phyloP scores from a whole-genome alignment of 2,797 vertebrate species.

The Apogon hyalosoma region DNA sequence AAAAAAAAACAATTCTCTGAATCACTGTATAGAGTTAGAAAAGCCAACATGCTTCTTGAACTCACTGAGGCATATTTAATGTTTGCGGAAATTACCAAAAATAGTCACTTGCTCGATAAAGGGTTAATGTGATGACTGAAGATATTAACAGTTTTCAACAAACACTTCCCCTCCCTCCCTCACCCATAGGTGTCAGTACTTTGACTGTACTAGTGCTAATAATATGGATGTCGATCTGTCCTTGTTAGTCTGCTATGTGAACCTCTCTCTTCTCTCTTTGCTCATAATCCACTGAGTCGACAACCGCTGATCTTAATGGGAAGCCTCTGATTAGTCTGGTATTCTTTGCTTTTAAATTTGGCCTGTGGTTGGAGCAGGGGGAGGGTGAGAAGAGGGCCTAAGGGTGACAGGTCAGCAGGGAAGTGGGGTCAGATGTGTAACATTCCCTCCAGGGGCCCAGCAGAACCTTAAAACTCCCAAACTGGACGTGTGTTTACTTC shows the following conservation, averaged over 20 bases:
- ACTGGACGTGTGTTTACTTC: constrained; percentile 35
- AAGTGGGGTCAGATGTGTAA: constrained; percentile 59
- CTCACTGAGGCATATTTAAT: no score
- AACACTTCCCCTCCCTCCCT: background rate
- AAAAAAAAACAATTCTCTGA: no score
- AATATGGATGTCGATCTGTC: constrained; percentile 20
- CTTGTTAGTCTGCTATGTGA: constrained; percentile 22
- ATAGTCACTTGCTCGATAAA: no score
- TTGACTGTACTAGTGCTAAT: constrained; percentile 13
- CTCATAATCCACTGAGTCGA: constrained; percentile 12
- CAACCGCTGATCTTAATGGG: constrained; percentile 13
- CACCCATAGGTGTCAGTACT: constrained; percentile 8
- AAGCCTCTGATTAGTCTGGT: constrained; percentile 7
- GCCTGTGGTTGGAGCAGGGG: background rate
- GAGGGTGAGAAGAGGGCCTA: constrained; percentile 10
- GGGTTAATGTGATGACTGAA: background rate
- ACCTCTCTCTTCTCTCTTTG: constrained; percentile 30
- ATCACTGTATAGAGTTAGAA: no score
- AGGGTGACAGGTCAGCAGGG: constrained; percentile 20
- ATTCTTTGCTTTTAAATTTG: constrained; percentile 30
- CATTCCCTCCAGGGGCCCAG: constrained; percentile 57
- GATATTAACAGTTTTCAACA: background rate
- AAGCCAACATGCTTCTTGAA: no score
- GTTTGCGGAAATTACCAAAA: no score
- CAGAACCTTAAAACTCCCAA: constrained; percentile 45